Base-by-base conservation (phyloP, 1,140 invertebrate genomes). In the Phortica variegata region DNA sequence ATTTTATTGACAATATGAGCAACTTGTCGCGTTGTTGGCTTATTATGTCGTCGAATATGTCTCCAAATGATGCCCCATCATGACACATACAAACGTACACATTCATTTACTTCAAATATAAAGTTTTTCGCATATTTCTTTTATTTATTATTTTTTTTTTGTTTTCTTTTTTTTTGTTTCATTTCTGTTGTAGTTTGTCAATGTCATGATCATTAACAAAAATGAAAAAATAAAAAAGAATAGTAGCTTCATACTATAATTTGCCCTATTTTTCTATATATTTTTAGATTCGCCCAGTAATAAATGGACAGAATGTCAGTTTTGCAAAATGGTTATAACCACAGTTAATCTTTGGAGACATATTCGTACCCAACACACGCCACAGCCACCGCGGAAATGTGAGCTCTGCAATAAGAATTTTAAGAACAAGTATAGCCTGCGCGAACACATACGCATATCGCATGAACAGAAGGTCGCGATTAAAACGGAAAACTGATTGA, bases 311-410 rank as follows among this genome's bases (percentile, higher is more conserved):
- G 72, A 76, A 72, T 76, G 74, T 74, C 71, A 76, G 47, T 76
- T 76, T 72, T 76, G 74, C 70, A 76, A 76, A 73, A 73, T 76
- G 61, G 69, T 76, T 53, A 74, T 76, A 52, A 76, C 74, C 47
- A 76, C 74, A 47, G 74, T 76, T 40, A 76, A 76, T 73, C 69
- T 76, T 62, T 76, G 74, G 74, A 74, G 74, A 76, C 74, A 76
- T 73, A 76, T 76, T 73, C 73, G 74, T 57, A 76, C 74, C 39
- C 74, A 76, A 58, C 74, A 76, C n/a, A 76, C 73, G 29, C 69
- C 73, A 32, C 74, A 76, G 47, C 73, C 74, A 47, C 74, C 74
- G 21, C 69, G 74, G 50, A 74, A 76, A 56, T 76, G 74, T 47
- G 74, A 76, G 43, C 53, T 73, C 21, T 76, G 74, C 61, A 71